A percentile compares a stretch with the other conserved stretches of the same genome.
phyloP scores from a whole-genome alignment of 1,140 invertebrate species.

The Leptoteleia sp. region DNA sequence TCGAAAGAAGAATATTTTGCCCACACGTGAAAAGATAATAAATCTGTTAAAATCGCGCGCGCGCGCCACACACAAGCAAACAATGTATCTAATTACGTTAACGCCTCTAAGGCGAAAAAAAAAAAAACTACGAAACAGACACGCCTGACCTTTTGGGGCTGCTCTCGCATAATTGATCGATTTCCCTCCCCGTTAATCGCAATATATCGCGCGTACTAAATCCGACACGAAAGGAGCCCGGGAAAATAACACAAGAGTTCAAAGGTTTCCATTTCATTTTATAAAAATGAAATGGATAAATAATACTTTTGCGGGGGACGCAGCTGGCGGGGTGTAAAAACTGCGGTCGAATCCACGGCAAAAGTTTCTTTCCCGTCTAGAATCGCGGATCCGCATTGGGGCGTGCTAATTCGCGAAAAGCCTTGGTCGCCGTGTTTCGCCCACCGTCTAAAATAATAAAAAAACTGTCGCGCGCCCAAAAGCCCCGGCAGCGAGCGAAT shows the following conservation, averaged over 20 bases:
- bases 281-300: too few relatives aligned
- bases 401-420: constrained; percentile 38
- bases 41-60: constrained; percentile 50
- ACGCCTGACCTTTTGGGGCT: constrained; percentile 7
- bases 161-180: background rate
- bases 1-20: constrained; percentile 45
- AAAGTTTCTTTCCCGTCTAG: constrained; percentile 8
- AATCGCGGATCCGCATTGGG: constrained; percentile 15
- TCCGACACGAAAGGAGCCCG: too few relatives aligned
- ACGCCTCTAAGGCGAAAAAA: constrained; percentile 9
- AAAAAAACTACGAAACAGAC: too few relatives aligned
- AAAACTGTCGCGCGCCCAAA: constrained; percentile 36
- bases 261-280: too few relatives aligned
- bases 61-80: background rate
- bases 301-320: too few relatives aligned
- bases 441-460: constrained; percentile 29
- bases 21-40: constrained; percentile 54
- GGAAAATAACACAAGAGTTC: too few relatives aligned
- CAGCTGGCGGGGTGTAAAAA: too few relatives aligned
- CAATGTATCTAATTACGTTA: constrained; percentile 22
- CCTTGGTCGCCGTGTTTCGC: background rate
- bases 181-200: constrained; percentile 5
- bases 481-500: constrained; percentile 41
- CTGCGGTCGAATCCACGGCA: background rate
- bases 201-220: background rate